Base-by-base conservation (phyloP, 2,797 vertebrate genomes). In the Staurois parvus region DNA sequence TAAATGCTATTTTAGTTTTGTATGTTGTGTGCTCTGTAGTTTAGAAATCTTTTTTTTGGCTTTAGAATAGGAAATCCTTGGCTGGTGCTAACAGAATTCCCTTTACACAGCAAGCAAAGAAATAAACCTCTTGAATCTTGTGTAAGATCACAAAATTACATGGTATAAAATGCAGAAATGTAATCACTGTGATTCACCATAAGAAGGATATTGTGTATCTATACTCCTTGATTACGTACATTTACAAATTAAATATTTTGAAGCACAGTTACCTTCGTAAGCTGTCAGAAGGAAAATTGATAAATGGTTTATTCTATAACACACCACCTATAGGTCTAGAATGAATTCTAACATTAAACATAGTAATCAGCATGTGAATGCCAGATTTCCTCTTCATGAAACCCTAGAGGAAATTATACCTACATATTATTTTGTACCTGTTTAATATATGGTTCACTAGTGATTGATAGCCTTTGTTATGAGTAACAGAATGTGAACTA, bases 171-270 rank as follows among this genome's bases (percentile, higher is more conserved):
- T 62, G 68, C 72, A 62, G 67, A 72, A 72, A 28, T 48, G 34
- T 81, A 72, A 81, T 81, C 79, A 72, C 68, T 72, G 68, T 81
- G 24, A 81, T 81, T 81, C 68, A 72, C 79, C 12, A 37, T 81
- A 72, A 81, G 48, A 34, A 72, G 32, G 69, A 34, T 80, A 80
- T 56, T 28, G 69, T 81, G 24, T 56, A 52, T 80, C 24, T 72
- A 32, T 80, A 70, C 78, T 80, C 42, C 66, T 80, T 80, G 68
- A 81, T 81, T 72, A 72, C 3, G 13, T 28, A 29, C 48, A 81
- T 72, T 59, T 81, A 72, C 68, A 81, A 59, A 72, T 59, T 81
- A 80, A 80, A 19, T 40, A 67, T 81, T n/a, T 72, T 40, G 26
- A 3, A 10, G 21, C 17, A 37, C 4, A 80, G 24, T 12, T 52